Percentiles rank a stretch among this genome's conserved stretches.
phyloP scores from a whole-genome alignment of 2,797 vertebrate genomes.

The Microctenopoma lineatum region DNA sequence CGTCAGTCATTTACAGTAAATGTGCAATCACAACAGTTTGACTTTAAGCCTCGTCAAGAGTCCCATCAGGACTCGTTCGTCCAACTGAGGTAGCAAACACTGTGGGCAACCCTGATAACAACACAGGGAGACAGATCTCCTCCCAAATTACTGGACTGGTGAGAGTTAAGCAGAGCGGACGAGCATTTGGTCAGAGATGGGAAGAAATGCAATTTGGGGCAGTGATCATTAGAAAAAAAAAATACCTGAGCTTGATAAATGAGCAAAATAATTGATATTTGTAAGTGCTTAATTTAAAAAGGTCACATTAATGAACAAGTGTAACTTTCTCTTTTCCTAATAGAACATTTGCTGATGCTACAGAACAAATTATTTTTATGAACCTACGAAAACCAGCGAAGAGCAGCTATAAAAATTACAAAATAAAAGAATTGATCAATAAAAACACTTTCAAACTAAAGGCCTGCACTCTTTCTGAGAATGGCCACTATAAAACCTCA shows the following conservation, averaged over 20 bases:
- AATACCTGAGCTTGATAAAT: slow-evolving; percentile 54
- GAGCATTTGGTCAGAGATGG: neutral
- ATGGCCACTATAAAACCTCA: slow-evolving; percentile 40
- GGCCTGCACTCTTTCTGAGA: slow-evolving; percentile 36
- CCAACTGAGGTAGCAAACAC: slow-evolving; percentile 62
- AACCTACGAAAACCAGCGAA: slow-evolving; percentile 30
- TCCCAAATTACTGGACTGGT: slow-evolving; percentile 13
- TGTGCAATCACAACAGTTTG: slow-evolving; percentile 9
- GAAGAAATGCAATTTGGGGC: slow-evolving; percentile 4
- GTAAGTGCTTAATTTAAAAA: slow-evolving; percentile 26
- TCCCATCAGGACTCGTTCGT: slow-evolving; percentile 14
- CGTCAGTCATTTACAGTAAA: slow-evolving; percentile 7
- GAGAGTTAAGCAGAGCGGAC: slow-evolving; percentile 18
- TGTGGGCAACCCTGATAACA: neutral
- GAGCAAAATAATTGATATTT: slow-evolving; percentile 5
- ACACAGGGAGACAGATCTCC: slow-evolving; percentile 27
- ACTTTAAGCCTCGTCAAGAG: neutral
- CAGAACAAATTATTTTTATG: slow-evolving; percentile 47
- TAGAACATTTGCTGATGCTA: slow-evolving; percentile 38
- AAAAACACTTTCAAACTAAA: slow-evolving; percentile 46
- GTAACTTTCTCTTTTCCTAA: slow-evolving; percentile 25
- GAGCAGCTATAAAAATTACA: slow-evolving; percentile 44
- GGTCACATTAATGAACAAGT: slow-evolving; percentile 30
- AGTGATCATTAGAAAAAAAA: slow-evolving; percentile 11
- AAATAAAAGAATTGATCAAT: slow-evolving; percentile 44